phyloP scores from a whole-genome alignment of 2,888 invertebrate species.

The Nasonovia ribisnigri region DNA sequence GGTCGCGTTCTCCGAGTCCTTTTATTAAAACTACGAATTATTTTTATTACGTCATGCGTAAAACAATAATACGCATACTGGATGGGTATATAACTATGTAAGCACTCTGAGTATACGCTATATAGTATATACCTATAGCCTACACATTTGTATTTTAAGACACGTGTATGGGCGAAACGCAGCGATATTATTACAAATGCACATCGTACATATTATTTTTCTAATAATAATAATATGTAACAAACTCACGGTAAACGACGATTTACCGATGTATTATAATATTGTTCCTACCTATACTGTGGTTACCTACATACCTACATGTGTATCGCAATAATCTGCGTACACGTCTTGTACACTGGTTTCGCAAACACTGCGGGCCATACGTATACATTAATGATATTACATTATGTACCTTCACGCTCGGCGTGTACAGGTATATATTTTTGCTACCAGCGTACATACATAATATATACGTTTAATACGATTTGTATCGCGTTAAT shows the following conservation, averaged over 20 bases:
- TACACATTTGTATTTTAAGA: not conserved
- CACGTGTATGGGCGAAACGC: not conserved
- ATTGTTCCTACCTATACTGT: not conserved
- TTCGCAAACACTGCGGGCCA: not conserved
- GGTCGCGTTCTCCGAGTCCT: not conserved
- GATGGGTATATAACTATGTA: too few species aligned
- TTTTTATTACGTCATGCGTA: not conserved
- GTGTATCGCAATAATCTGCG: not conserved
- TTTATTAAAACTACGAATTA: conserved; percentile 12
- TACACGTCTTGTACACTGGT: not conserved
- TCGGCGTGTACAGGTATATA: not conserved
- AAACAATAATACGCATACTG: not conserved
- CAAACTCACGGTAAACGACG: not conserved
- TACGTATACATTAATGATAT: conserved; percentile 13
- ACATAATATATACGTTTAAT: not conserved
- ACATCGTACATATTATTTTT: not conserved
- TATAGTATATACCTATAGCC: too few species aligned
- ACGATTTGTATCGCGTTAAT: conserved; percentile 16
- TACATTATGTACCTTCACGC: not conserved
- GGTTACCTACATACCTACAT: not conserved
- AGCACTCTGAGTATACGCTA: not conserved
- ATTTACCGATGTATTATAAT: not conserved
- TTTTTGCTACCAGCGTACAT: not conserved
- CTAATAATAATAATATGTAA: too few species aligned
- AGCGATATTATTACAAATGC: not conserved